Evolutionary conservation across 2,888 invertebrate genomes (phyloP), one percentile per base, ranked within the genome.

Genomic region (Crossocerus cetratus): DNA sequence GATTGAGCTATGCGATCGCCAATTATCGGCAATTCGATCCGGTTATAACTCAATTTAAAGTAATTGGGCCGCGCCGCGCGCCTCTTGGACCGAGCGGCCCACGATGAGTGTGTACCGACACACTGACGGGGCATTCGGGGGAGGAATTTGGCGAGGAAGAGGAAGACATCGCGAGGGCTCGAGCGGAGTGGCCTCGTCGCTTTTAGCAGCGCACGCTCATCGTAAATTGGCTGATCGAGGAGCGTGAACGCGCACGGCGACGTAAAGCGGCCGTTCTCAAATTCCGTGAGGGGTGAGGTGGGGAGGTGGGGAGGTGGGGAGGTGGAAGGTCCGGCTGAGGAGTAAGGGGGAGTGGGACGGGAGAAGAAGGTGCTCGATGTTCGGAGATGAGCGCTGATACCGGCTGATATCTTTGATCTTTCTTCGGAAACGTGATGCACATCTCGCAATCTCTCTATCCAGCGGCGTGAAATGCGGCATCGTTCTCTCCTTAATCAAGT

Each of bases 21-120:
- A 87, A 87, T 88, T 88, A 88, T 87, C 86, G 86, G 84, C 84
- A 87, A 87, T 87, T 86, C 84, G 82, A 86, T 85, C 84, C 84
- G 85, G 86, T 88, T 88, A 86, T 87, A 87, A 87, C 87, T 88
- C 87, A 87, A 87, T 88, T 88, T 83, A 78, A 83, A 78, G 87
- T 86, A 87, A 88, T 87, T 87, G 88, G 86, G 80, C 84, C 84
- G 84, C 81, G 49, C 49, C 16, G 21, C 23, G n/a, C 20, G 14
- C 20, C 18, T 14, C 3, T 4, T 53, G 8, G 13, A 16, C 49
- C 22, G 18, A 18, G 54, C 57, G 66, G 56, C 21, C 53, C 18
- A 22, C 67, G 67, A n/a, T 23, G 13, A 44, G 8, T 53, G 55
- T 22, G 56, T 45, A 55, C n/a, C 57, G 14, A 58, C 8, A 18